Percentiles rank a stretch among this genome's conserved stretches.
Evolutionary conservation across 2,888 invertebrate genomes (phyloP).

Genomic region (Lasioglossum vierecki): DNA sequence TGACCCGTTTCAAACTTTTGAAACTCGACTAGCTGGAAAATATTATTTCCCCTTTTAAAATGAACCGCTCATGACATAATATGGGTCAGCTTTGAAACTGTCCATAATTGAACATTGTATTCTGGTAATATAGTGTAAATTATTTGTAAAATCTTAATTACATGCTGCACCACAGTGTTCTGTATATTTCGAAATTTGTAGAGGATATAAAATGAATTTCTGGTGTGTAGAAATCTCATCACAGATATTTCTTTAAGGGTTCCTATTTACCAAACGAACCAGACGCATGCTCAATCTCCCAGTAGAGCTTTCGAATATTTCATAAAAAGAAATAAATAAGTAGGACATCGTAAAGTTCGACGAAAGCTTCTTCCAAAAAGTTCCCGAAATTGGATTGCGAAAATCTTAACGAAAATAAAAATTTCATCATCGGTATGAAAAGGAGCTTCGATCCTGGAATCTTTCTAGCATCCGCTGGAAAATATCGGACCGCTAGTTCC

Average conservation of each 20-base stretch:
- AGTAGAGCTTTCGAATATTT: neutral
- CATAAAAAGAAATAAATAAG: slow-evolving; percentile 16
- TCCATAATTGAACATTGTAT: neutral
- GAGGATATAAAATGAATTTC: neutral
- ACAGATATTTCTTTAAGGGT: neutral
- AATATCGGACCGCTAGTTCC: neutral
- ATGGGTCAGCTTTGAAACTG: neutral
- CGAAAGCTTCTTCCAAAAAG: neutral
- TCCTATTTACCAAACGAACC: neutral
- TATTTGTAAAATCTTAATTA: neutral
- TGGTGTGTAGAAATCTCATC: neutral
- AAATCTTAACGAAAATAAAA: slow-evolving; percentile 49
- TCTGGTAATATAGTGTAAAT: neutral
- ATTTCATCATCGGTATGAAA: slow-evolving; percentile 32
- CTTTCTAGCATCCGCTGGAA: neutral
- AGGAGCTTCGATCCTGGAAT: neutral
- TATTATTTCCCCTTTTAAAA: neutral
- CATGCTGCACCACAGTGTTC: neutral
- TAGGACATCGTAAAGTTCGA: slow-evolving; percentile 6
- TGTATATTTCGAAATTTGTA: neutral
- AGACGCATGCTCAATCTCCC: neutral
- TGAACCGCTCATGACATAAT: neutral
- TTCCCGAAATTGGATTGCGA: slow-evolving; percentile 49
- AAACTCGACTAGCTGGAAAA: neutral
- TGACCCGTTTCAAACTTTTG: neutral